Evolutionary conservation across 2,888 invertebrate genomes (phyloP).

Genomic region (Argyresthia albistria): DNA sequence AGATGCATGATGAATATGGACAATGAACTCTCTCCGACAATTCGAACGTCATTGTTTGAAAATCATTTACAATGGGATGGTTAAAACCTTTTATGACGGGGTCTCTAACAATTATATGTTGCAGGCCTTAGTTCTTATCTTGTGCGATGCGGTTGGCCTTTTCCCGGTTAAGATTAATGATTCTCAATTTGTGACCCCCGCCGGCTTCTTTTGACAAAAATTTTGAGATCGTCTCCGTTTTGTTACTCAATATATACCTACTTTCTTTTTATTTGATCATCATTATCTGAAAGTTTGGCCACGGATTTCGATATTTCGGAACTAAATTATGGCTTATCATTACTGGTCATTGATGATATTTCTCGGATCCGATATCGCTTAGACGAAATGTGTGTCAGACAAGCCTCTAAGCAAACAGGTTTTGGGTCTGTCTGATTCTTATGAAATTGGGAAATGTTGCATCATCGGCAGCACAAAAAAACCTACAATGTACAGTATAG

Average conservation of each 20-base stretch:
- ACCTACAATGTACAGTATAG: background rate
- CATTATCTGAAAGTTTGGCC: background rate
- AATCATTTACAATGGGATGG: constrained; percentile 18
- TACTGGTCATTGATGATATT: no score
- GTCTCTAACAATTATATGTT: background rate
- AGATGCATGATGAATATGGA: constrained; percentile 24
- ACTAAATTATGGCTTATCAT: background rate
- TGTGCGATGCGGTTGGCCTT: background rate
- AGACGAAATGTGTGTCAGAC: no score
- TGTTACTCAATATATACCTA: background rate
- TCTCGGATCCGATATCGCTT: no score
- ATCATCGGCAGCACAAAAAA: background rate
- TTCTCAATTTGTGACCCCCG: background rate
- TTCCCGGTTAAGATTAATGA: background rate
- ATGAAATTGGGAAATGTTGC: no score
- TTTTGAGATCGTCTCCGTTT: background rate
- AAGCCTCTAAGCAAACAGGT: no score
- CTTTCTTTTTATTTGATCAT: constrained; percentile 3
- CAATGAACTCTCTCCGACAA: constrained; percentile 42
- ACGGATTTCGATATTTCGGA: background rate
- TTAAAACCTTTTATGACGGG: background rate
- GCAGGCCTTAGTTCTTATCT: background rate
- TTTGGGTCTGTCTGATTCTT: no score
- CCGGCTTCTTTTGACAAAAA: background rate
- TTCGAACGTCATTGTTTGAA: constrained; percentile 35